These are phyloP conservation scores for Tenthredo livida DNA, from an alignment of 2,888 invertebrate species.

Conservation along the genomic window DNA sequence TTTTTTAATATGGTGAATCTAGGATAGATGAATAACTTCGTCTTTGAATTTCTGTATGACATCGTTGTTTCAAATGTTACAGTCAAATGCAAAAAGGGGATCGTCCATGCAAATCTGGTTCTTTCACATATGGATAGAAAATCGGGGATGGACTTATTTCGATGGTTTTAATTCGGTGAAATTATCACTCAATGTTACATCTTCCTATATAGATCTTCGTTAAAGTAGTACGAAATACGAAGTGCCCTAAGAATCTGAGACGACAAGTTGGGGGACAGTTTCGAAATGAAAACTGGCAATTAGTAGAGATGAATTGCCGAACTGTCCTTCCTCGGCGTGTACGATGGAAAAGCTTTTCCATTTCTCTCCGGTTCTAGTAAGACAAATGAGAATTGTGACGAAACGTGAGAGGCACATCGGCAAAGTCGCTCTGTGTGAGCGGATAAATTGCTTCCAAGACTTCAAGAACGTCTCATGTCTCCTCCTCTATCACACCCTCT, in stretches of 20 bases:
- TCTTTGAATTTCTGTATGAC: not conserved
- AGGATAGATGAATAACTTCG: not conserved
- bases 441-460: slow-evolving; percentile 26
- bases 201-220: not conserved
- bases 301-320: slow-evolving; percentile 30
- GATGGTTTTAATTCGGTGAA: not conserved
- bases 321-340: not conserved
- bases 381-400: slow-evolving; percentile 26
- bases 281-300: slow-evolving; percentile 18
- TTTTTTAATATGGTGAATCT: no score
- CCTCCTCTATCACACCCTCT: not conserved
- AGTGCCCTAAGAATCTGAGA: not conserved
- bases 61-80: not conserved
- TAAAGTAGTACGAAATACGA: not conserved
- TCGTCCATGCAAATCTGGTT: not conserved
- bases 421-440: not conserved
- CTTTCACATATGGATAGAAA: not conserved
- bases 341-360: slow-evolving; percentile 11
- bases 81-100: not conserved
- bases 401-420: slow-evolving; percentile 13
- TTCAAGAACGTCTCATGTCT: not conserved
- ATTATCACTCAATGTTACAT: not conserved
- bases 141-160: not conserved
- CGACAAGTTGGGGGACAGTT: not conserved
- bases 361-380: not conserved